Percentiles rank a stretch among this genome's conserved stretches.
phyloP scores from a whole-genome alignment of 1,140 invertebrate species.

The Trichonephila clavipes region DNA sequence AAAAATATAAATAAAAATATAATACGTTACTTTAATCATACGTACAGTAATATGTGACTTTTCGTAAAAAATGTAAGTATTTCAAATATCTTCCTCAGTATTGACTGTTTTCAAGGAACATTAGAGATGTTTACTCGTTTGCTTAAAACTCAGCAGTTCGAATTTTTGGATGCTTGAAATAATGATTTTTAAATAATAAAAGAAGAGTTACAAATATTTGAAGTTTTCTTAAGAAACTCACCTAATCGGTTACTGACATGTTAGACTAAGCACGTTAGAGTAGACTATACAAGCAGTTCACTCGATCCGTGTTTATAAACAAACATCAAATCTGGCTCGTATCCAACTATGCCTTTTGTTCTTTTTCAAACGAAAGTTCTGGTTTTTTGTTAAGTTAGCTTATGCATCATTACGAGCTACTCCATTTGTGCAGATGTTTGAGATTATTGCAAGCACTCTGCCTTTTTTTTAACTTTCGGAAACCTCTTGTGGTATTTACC shows the following conservation, averaged over 20 bases:
- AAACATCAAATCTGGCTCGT: neutral
- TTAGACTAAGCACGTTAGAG: no score
- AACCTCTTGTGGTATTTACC: neutral
- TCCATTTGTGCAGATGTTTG: neutral
- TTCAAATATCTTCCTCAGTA: no score
- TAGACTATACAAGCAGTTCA: no score
- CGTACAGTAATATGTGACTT: no score
- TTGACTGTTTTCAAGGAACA: no score
- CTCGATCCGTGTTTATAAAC: neutral
- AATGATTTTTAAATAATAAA: no score
- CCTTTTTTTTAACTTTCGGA: neutral
- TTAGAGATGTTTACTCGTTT: no score
- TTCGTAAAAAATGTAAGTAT: no score
- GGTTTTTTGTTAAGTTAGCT: neutral
- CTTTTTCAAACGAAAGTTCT: neutral
- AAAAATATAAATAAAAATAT: no score
- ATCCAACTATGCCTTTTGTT: neutral
- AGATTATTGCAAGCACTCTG: neutral
- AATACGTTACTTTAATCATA: no score
- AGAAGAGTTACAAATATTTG: neutral
- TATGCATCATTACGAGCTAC: constrained; percentile 9
- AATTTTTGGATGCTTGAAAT: no score
- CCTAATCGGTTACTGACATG: neutral
- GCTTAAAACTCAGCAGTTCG: no score
- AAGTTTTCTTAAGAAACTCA: neutral